These are phyloP conservation scores for Mormyrus iriodes DNA, from an alignment of 2,113 vertebrate species.

Conservation along the genomic window DNA sequence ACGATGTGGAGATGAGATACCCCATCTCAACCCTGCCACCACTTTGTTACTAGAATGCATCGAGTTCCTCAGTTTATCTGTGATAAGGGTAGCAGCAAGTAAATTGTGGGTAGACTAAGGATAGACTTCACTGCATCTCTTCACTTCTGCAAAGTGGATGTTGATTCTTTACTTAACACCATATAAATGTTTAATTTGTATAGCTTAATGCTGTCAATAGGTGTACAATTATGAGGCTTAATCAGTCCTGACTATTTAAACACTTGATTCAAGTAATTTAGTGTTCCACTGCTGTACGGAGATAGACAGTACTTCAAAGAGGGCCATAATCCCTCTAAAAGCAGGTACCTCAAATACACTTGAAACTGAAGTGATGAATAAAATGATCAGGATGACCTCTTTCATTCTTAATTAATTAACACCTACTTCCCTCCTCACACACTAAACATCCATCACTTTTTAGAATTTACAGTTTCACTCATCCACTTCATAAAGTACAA, in stretches of 20 bases:
- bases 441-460: no score
- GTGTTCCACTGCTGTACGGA: no score
- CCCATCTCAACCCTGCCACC: not conserved
- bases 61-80: not conserved
- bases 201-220: not conserved
- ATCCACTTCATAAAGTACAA: no score
- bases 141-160: not conserved
- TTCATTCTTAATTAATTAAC: no score
- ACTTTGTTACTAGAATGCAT: not conserved
- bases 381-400: no score
- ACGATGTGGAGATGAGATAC: not conserved
- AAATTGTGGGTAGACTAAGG: not conserved
- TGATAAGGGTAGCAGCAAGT: not conserved
- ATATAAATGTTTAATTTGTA: not conserved
- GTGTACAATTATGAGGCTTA: not conserved
- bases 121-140: not conserved
- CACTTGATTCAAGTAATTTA: not conserved
- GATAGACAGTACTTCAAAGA: no score
- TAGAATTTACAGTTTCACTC: no score
- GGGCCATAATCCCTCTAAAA: no score
- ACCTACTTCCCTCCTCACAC: no score
- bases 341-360: no score
- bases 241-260: not conserved
- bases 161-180: not conserved
- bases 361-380: no score